Base-by-base conservation (phyloP, 2,797 vertebrate species). In the Chloroceryle inda region DNA sequence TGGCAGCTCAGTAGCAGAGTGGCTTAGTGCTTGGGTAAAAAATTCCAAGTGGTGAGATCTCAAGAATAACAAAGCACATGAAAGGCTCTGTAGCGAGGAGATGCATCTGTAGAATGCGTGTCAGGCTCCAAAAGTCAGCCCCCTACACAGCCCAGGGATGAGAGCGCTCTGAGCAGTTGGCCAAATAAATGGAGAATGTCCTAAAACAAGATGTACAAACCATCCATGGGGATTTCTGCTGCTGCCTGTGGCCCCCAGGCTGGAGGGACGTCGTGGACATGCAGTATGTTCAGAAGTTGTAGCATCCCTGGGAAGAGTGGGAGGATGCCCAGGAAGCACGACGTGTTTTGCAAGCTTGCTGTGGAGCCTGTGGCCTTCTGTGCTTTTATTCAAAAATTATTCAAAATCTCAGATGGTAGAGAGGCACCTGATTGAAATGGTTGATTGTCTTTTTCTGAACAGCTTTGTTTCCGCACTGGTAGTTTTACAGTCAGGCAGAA, bases 401-500 rank as follows among this genome's bases (percentile, higher is more conserved):
- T 77, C 52, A 7, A 66, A 50, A 23, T 37, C 42, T 82, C 53
- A 16, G 2, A 19, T 8, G 55, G 37, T 20, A 19, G 37, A 45
- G 66, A 91, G 53, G 61, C 82, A 72, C 31, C 56, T 11, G 61
- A 69, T 61, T 83, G 31, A 61, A 83, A 2, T 1, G 47, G 74
- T 19, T 87, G 74, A 40, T 61, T 64, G 71, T 67, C 67, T 76
- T 67, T 21, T 50, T 49, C 61, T 35, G 72, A 92, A 77, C 7
- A 0, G 64, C 58, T 94, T 93, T 89, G 75, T 89, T 89, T 93
- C 87, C 11, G 38, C 53, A 4, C 72, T 59, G 80, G 59, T 74
- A 75, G 85, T 69, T 96, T 72, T 55, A 58, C 63, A 90, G 71
- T n/a, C 80, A 29, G 73, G 75, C 86, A 75, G 91, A n/a, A 23